These are phyloP conservation scores for Aleiodes alternator DNA, from an alignment of 2,888 invertebrate species.

Conservation along the genomic window DNA sequence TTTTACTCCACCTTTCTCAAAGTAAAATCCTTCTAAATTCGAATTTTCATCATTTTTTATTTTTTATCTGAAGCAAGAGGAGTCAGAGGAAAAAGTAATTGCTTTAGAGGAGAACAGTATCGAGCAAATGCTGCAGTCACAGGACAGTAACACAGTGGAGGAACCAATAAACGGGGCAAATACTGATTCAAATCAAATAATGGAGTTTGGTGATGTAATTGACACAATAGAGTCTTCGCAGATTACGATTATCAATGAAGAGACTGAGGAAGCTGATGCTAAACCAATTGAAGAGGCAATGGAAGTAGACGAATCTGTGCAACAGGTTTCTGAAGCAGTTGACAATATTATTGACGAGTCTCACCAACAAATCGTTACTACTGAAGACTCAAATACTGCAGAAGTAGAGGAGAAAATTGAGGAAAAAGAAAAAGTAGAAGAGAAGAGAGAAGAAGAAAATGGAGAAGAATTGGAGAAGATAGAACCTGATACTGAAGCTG, in stretches of 20 bases:
- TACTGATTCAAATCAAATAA: conserved; percentile 52
- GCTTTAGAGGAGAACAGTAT: conserved; percentile 56
- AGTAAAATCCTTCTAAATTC: conserved; percentile 17
- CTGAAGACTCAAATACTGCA: not conserved
- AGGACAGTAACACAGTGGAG: conserved; percentile 59
- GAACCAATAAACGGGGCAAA: conserved; percentile 62
- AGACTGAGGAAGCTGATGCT: conserved; percentile 24
- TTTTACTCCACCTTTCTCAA: too few relatives aligned
- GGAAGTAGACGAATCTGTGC: conserved; percentile 58
- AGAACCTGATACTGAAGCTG: conserved; percentile 89
- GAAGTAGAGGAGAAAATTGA: conserved; percentile 62
- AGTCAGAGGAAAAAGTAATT: conserved; percentile 51
- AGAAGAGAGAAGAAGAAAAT: conserved; percentile 8
- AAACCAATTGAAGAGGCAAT: conserved; percentile 48
- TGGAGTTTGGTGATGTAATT: conserved; percentile 54
- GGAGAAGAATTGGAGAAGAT: conserved; percentile 69
- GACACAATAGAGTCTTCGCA: conserved; percentile 57
- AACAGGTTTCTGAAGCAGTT: conserved; percentile 52
- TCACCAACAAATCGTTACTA: not conserved
- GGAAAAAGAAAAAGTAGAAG: conserved; percentile 51
- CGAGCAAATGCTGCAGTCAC: conserved; percentile 59
- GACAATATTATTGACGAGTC: conserved; percentile 60
- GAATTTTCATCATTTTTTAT: conserved; percentile 1
- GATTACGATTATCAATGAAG: conserved; percentile 41
- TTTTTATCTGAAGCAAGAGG: conserved; percentile 41